Base-by-base conservation (phyloP, 2,113 vertebrate genomes). In the Saguinus imperator region DNA sequence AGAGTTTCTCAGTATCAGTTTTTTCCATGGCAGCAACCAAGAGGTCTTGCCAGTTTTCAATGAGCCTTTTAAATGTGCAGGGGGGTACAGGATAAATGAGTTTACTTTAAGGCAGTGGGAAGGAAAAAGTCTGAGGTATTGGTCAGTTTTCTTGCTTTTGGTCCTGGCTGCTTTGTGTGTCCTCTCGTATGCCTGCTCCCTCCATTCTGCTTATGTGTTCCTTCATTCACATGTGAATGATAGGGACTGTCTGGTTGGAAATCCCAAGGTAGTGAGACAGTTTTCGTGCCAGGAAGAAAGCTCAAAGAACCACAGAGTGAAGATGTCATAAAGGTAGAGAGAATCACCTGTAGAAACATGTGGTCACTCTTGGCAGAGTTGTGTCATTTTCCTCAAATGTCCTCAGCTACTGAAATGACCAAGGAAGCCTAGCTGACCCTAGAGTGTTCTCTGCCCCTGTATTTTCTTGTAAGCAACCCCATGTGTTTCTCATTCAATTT, bases 1-100 rank as follows among this genome's bases (percentile, higher is more conserved):
- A 79, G 4, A 55, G 84, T 95, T 96, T 96, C 70, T 75, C 79
- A 91, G 80, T 32, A 75, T 37, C 27, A 87, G 43, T 43, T 12
- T 97, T 57, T 87, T n/a, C 66, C 84, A 0, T 48, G 83, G 87
- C 11, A 88, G 77, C 83, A 84, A 40, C n/a, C 32, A 84, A 35
- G 73, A 87, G 92, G 82, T 89, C 58, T 11, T 82, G 27, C 52
- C 96, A 50, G 25, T 86, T 52, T 92, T 84, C 50, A 81, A 7
- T 43, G 17, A 43, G 68, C 35, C 77, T 35, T 68, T 16, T 27
- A 86, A 77, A 66, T 3, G 13, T 29, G 45, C 35, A 25, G 5
- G 1, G 21, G n/a, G 64, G 86, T 57, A 92, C 25, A 48, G 27
- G 48, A 70, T 40, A 75, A 95, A 66, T 14, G 70, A 9, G 10